Evolutionary conservation across 1,140 invertebrate genomes (phyloP), one percentile per base, ranked within the genome.

Genomic region (Scaptomyza graminum): DNA sequence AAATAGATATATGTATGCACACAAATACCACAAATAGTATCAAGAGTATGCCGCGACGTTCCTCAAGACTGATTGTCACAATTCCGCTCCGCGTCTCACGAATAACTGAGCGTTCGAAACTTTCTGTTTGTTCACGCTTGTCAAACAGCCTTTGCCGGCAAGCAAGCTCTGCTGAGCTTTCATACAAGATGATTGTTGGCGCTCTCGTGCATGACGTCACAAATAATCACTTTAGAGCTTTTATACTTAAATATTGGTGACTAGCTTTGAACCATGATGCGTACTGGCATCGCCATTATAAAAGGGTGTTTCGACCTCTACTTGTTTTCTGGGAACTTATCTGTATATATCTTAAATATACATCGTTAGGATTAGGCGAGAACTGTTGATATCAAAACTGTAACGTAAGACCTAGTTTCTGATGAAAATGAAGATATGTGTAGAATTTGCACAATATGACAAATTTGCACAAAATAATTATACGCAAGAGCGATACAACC

Each of bases 21-120:
- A 43, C 39, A 54, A 13, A 22, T 9, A 34, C 31, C 7, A 34
- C 31, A 41, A 34, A 25, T 64, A 50, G n/a, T 50, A 25, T 41
- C 13, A n/a, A 57, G 25, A 41, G 51, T 55, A 34, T 22, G 3
- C 8, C 43, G 47, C 67, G 34, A 49, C 57, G 59, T 28, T 54
- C 7, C n/a, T 11, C 5, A 8, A 28, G 4, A 44, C 25, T 13
- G 41, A 8, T 18, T 1, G 12, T 16, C n/a, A 41, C 63, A 50
- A 37, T 31, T 50, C 39, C 37, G 31, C 16, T 31, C 18, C 43
- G 28, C 51, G 37, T 44, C 22, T 52, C 12, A 25, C 15, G 46
- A 39, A 51, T 57, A 34, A 70, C 67, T 70, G 67, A 64, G 18
- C 18, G 16, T 5, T 1, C n/a, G 7, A 43, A 22, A n/a, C 37